These are phyloP conservation scores for Ptilonorhynchus violaceus DNA, from an alignment of 2,113 vertebrate genomes.

Conservation along the genomic window DNA sequence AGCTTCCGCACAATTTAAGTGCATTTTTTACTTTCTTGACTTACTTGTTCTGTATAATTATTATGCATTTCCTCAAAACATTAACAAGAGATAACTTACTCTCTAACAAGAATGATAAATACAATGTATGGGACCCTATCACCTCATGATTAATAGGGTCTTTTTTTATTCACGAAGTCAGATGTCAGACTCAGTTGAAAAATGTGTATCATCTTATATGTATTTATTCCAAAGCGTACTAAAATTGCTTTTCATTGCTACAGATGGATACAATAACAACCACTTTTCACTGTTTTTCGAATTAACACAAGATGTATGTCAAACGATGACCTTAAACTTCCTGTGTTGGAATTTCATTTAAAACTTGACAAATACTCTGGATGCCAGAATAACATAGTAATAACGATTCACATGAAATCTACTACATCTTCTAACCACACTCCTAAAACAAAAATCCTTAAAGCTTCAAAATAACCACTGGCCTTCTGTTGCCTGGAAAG, in stretches of 20 bases:
- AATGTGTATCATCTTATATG: constrained; percentile 65
- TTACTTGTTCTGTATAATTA: constrained; percentile 33
- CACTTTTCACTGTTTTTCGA: constrained; percentile 56
- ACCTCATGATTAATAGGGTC: constrained; percentile 60
- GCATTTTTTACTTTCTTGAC: neutral
- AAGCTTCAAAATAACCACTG: neutral
- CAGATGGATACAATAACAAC: constrained; percentile 61
- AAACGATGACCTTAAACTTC: constrained; percentile 64
- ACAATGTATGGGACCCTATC: constrained; percentile 40
- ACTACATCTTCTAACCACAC: neutral
- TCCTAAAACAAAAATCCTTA: neutral
- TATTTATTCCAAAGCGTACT: constrained; percentile 68
- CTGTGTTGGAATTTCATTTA: constrained; percentile 56
- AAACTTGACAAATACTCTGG: constrained; percentile 45
- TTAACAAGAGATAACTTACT: constrained; percentile 47
- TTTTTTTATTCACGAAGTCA: constrained; percentile 73
- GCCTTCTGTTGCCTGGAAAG: neutral
- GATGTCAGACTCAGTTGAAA: constrained; percentile 67
- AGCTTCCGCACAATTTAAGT: neutral
- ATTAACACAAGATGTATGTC: constrained; percentile 62
- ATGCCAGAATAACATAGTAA: neutral
- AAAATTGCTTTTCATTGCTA: constrained; percentile 54
- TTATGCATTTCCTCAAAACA: constrained; percentile 6
- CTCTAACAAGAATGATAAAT: constrained; percentile 57
- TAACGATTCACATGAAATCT: neutral